These are phyloP conservation scores for Sesamia nonagrioides DNA, from an alignment of 1,140 invertebrate species.

Conservation along the genomic window DNA sequence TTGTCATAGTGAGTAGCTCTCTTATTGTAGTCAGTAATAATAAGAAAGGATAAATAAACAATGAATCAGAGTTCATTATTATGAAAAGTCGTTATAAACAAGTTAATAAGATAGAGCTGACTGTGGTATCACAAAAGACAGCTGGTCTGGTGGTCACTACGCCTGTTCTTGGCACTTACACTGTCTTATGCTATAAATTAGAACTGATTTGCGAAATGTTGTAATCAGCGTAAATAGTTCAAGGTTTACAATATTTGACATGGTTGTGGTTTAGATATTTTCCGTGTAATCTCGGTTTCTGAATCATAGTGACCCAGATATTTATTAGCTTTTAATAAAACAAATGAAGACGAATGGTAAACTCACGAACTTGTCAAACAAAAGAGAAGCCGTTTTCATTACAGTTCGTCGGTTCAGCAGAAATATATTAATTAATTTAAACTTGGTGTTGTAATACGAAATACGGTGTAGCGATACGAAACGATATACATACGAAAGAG, in stretches of 20 bases:
- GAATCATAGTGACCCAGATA: slow-evolving; percentile 14
- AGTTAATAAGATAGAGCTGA: slow-evolving; percentile 9
- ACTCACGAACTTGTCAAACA: neutral
- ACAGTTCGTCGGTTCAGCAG: too few relatives aligned
- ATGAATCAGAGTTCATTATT: slow-evolving; percentile 1
- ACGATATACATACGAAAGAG: too few relatives aligned
- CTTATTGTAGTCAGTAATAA: neutral
- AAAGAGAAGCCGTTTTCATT: too few relatives aligned
- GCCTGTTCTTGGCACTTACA: slow-evolving; percentile 41
- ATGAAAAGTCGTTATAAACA: neutral
- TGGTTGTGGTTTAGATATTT: slow-evolving; percentile 4
- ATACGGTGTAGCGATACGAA: too few relatives aligned
- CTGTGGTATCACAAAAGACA: slow-evolving; percentile 26
- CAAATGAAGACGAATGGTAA: neutral
- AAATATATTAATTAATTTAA: too few relatives aligned
- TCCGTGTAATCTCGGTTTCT: neutral
- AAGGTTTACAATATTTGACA: slow-evolving; percentile 37
- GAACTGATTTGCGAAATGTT: slow-evolving; percentile 39
- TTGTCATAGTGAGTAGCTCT: neutral
- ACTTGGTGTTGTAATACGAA: too few relatives aligned
- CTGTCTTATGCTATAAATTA: slow-evolving; percentile 31
- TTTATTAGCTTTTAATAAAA: slow-evolving; percentile 11
- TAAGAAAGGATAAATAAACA: neutral
- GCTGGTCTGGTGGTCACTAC: slow-evolving; percentile 16
- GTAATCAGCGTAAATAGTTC: slow-evolving; percentile 42